Conservation (phyloP, 1,140 invertebrate species). For the Dinothrombium tinctorium region DNA sequence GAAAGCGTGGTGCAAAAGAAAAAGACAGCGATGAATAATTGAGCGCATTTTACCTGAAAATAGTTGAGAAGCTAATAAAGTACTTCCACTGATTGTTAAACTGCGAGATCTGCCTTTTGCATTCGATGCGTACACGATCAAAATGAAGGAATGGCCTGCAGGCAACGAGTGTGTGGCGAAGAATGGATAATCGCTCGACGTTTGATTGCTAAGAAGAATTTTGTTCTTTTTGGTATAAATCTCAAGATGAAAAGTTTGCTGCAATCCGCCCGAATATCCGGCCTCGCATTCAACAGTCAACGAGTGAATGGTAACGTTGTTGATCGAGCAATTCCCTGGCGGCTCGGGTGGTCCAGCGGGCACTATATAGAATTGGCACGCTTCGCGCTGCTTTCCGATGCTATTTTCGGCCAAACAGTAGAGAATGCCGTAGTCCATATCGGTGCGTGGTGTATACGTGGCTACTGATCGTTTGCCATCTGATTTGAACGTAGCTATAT, state of each 20-base stretch:
- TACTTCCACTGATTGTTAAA: conserved; percentile 12
- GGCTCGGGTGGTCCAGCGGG: conserved; percentile 28
- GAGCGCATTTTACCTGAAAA: conserved; percentile 14
- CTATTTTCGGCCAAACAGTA: conserved; percentile 63
- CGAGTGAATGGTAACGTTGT: conserved; percentile 8
- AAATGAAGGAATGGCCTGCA: conserved; percentile 5
- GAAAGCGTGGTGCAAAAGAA: too few relatives aligned
- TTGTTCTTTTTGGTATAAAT: conserved; percentile 32
- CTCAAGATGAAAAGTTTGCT: conserved; percentile 56
- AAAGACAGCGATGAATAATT: too few relatives aligned
- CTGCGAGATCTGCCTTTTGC: conserved; percentile 13
- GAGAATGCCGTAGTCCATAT: conserved; percentile 40
- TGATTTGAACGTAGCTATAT: conserved; percentile 1
- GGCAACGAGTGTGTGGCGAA: conserved; percentile 12
- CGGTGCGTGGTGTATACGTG: conserved; percentile 6
- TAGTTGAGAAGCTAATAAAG: conserved; percentile 12
- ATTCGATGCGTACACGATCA: conserved; percentile 14
- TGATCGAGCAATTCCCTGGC: conserved; percentile 14
- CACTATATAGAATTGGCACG: conserved; percentile 53
- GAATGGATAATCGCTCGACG: conserved; percentile 10
- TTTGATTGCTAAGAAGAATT: conserved; percentile 3
- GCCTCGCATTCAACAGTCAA: conserved; percentile 42
- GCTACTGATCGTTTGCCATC: conserved; percentile 5
- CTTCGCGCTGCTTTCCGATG: conserved; percentile 47
- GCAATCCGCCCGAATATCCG: conserved; percentile 54